Evolutionary conservation across 2,888 invertebrate species (phyloP).

Genomic region (Idaea aversata): DNA sequence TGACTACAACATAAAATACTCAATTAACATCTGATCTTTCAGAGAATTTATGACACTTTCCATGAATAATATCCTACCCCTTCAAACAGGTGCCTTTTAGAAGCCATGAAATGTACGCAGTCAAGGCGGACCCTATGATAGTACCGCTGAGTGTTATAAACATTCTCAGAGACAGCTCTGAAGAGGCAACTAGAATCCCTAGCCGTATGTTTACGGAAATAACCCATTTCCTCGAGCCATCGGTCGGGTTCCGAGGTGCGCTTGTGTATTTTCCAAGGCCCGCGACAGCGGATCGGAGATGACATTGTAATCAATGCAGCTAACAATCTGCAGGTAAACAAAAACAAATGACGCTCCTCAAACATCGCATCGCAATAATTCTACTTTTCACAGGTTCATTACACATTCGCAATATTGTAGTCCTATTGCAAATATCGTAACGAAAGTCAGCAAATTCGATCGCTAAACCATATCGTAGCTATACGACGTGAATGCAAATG

Average conservation of each 20-base stretch:
- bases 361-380: conserved; percentile 17
- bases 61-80: conserved; percentile 69
- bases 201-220: conserved; percentile 93
- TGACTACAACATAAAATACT: conserved; percentile 75
- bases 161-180: conserved; percentile 93
- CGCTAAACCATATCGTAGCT: conserved; percentile 72
- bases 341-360: conserved; percentile 71
- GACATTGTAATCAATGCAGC: conserved; percentile 58
- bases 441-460: not conserved
- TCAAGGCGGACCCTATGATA: conserved; percentile 87
- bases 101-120: conserved; percentile 86
- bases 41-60: conserved; percentile 26
- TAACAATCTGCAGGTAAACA: conserved; percentile 76
- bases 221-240: conserved; percentile 89
- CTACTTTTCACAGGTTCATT: not conserved
- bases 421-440: not conserved
- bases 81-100: conserved; percentile 82
- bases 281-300: conserved; percentile 72
- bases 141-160: conserved; percentile 84
- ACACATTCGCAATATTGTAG: not conserved
- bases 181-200: conserved; percentile 94
- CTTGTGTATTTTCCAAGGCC: conserved; percentile 73
- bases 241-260: conserved; percentile 82
- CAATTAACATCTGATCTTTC: conserved; percentile 12
- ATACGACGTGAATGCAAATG: conserved; percentile 68